Evolutionary conservation across 2,797 vertebrate species (phyloP).

Genomic region (Gymnoscopelus braueri): DNA sequence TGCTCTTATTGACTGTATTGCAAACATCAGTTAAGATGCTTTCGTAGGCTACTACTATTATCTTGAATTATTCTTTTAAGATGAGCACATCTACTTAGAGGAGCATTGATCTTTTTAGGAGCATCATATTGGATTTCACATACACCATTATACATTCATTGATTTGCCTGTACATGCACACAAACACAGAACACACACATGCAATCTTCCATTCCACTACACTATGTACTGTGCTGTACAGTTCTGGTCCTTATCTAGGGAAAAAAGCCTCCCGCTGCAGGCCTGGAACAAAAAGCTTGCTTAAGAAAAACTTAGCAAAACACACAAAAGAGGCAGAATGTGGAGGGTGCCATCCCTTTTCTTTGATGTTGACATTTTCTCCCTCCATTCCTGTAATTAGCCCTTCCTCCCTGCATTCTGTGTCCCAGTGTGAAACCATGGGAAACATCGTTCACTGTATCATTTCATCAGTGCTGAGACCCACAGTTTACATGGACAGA

Average conservation of each 20-base stretch:
- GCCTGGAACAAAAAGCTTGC: constrained; percentile 64
- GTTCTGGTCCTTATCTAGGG: constrained; percentile 50
- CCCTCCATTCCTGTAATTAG: constrained; percentile 71
- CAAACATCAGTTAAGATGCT: too few species aligned
- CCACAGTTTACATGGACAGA: neutral
- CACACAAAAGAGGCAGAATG: constrained; percentile 49
- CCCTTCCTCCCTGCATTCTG: constrained; percentile 31
- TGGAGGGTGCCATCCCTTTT: constrained; percentile 48
- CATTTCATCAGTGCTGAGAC: constrained; percentile 64
- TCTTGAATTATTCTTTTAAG: too few species aligned
- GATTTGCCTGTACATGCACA: neutral
- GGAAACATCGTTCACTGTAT: constrained; percentile 53
- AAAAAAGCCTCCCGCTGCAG: constrained; percentile 48
- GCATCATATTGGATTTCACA: neutral
- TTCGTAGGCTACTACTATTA: too few species aligned
- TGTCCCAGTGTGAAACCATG: constrained; percentile 61
- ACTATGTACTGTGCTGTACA: constrained; percentile 22
- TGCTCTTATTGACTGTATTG: too few species aligned
- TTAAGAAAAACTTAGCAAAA: constrained; percentile 58
- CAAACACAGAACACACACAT: constrained; percentile 15
- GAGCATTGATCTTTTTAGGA: too few species aligned
- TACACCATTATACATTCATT: neutral
- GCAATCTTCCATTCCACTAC: constrained; percentile 16
- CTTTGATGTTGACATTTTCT: constrained; percentile 75
- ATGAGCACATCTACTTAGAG: too few species aligned